These are phyloP conservation scores for Triplophysa bombifrons DNA, from an alignment of 2,797 vertebrate species.

Conservation along the genomic window DNA sequence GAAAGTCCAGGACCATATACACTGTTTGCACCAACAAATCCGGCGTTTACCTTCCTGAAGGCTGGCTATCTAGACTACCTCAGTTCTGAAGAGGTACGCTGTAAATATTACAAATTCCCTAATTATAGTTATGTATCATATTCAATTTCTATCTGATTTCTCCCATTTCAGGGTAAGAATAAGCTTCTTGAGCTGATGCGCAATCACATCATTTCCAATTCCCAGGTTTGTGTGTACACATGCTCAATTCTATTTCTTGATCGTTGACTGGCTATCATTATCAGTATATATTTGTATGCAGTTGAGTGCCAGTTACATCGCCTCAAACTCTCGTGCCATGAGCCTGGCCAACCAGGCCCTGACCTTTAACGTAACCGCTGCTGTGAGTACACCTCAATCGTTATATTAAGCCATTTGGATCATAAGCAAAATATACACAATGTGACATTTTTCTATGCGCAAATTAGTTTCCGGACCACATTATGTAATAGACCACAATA, in stretches of 20 bases:
- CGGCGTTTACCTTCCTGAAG: constrained; percentile 77
- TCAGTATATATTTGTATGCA: constrained; percentile 63
- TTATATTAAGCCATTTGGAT: background rate
- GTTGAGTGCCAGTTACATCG: constrained; percentile 82
- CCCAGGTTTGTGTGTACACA: constrained; percentile 69
- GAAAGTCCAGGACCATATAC: constrained; percentile 78
- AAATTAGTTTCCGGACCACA: too few species aligned
- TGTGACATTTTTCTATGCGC: too few species aligned
- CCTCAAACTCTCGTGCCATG: constrained; percentile 71
- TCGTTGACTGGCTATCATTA: background rate
- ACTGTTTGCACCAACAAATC: constrained; percentile 84
- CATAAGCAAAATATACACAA: background rate
- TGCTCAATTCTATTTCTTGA: background rate
- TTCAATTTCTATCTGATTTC: constrained; percentile 3
- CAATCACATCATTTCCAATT: constrained; percentile 82
- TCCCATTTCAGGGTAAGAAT: constrained; percentile 77
- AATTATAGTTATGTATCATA: too few species aligned
- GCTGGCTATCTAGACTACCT: constrained; percentile 78
- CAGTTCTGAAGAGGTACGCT: constrained; percentile 79
- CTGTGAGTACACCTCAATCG: constrained; percentile 57
- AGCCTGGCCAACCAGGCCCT: constrained; percentile 88
- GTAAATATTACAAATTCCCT: background rate
- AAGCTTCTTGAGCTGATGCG: constrained; percentile 88
- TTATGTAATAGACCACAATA: too few species aligned
- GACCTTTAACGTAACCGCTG: constrained; percentile 77